These are phyloP conservation scores for Drosophila paulistorum DNA, from an alignment of 1,140 invertebrate genomes.

Conservation along the genomic window DNA sequence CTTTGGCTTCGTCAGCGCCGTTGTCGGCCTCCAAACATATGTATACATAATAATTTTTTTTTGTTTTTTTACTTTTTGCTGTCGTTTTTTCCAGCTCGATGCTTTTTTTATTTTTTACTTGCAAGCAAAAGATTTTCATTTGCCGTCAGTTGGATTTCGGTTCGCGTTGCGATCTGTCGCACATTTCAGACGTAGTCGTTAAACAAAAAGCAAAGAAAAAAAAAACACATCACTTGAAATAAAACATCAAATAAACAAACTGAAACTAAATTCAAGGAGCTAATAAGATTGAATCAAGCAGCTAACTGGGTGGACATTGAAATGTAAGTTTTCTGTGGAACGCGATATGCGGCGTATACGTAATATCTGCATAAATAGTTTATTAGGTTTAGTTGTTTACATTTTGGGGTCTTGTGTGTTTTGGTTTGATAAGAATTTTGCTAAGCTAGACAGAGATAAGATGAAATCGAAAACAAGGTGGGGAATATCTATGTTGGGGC, in stretches of 20 bases:
- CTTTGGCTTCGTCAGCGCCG: conserved; percentile 39
- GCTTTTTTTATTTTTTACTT: conserved; percentile 71
- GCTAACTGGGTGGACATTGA: conserved; percentile 38
- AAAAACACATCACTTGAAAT: not conserved
- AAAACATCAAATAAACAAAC: conserved; percentile 21
- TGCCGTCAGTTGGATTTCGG: conserved; percentile 82
- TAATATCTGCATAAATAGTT: not conserved
- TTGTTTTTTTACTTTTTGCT: conserved; percentile 51
- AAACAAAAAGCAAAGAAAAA: conserved; percentile 18
- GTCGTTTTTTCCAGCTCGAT: conserved; percentile 77
- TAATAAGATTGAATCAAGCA: conserved; percentile 18
- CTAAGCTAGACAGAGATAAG: not conserved
- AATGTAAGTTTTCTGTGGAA: not conserved
- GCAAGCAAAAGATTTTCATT: conserved; percentile 81
- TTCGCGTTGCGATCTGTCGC: conserved; percentile 81
- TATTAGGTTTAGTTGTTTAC: not conserved
- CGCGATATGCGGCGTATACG: conserved; percentile 21
- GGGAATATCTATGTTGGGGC: too few species aligned
- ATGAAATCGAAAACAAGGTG: too few species aligned
- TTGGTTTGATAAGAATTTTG: conserved; percentile 8
- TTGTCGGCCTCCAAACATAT: conserved; percentile 73
- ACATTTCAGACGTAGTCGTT: conserved; percentile 43
- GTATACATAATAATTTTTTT: conserved; percentile 70
- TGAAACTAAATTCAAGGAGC: not conserved
- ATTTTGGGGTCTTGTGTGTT: not conserved